Evolutionary conservation across 2,888 invertebrate genomes (phyloP), one percentile per base, ranked within the genome.

Genomic region (Galeopsomyia nigrocyanea): DNA sequence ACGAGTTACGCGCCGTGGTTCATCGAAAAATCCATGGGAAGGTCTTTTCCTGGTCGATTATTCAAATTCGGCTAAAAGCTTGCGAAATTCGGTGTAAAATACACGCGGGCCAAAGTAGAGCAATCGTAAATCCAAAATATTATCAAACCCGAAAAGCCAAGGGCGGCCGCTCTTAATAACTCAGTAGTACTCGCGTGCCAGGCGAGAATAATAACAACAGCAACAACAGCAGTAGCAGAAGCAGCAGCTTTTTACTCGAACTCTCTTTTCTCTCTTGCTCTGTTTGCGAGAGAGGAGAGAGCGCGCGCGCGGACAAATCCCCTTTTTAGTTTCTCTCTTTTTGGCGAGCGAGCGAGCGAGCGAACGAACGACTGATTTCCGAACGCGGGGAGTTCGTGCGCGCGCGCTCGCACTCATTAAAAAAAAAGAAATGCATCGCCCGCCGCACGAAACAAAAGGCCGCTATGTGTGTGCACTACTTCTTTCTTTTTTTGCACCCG

Each of bases 331-430:
- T 62, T 70, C 73, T 74, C 69, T 39, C 53, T 74, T 77, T 74
- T 62, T 58, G 16, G 55, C 19, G 7, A 26, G 17, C 66, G 39
- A 19, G 58, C 17, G 66, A 53, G 67, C 73, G 61, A 13, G 47
- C 9, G 49, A 39, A 67, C 76, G 68, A 63, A 67, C 75, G 74
- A 75, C 76, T 77, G 78, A 78, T 78, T 78, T 78, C 75, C 76
- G 77, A 78, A 77, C 74, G 71, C 39, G 5, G 39, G 39, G 65
- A 64, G 55, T 68, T 75, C 63, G 68, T 56, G 39, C 26, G 2
- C 26, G 26, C 26, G 65, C 70, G 70, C 39, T 61, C 65, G 66
- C 63, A 69, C 76, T 78, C 78, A 72, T 78, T 78, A 71, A 73
- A 75, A 75, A 70, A 77, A 73, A 62, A 74, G 63, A 68, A 60